Percentiles rank a stretch among this genome's conserved stretches.
Conservation (phyloP, 2,888 invertebrate species). For the Nycteola revayana region DNA sequence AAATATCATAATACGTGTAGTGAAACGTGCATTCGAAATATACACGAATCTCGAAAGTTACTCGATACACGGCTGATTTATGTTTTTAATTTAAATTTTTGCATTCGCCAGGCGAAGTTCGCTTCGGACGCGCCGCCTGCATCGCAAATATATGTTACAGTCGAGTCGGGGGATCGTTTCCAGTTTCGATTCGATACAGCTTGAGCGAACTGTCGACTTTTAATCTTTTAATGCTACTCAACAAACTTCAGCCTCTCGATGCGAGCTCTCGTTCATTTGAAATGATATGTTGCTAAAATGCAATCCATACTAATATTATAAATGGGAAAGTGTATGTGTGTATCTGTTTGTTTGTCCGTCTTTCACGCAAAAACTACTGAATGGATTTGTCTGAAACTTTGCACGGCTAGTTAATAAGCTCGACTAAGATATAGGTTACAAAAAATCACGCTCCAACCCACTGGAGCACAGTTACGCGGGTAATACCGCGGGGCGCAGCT, state of each 20-base stretch:
- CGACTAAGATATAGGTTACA: too few relatives aligned
- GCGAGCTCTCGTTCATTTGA: constrained; percentile 50
- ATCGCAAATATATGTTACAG: constrained; percentile 77
- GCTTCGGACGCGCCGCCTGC: constrained; percentile 77
- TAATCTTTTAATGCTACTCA: constrained; percentile 81
- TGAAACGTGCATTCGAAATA: constrained; percentile 67
- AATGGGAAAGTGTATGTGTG: too few relatives aligned
- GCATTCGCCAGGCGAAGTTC: constrained; percentile 78
- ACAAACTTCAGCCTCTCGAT: constrained; percentile 61
- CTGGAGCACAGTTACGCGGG: too few relatives aligned
- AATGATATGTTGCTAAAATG: constrained; percentile 37
- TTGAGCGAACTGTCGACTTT: constrained; percentile 75
- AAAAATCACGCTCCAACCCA: too few relatives aligned
- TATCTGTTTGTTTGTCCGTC: too few relatives aligned
- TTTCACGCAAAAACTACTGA: too few relatives aligned
- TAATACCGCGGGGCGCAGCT: too few relatives aligned
- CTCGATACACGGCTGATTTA: constrained; percentile 81
- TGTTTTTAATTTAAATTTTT: constrained; percentile 84
- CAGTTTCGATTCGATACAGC: constrained; percentile 72
- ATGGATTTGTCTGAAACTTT: too few relatives aligned
- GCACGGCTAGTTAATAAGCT: too few relatives aligned
- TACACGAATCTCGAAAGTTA: constrained; percentile 76
- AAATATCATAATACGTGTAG: constrained; percentile 49
- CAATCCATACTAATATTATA: too few relatives aligned
- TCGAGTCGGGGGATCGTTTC: constrained; percentile 66